Conservation (phyloP, 2,113 vertebrate genomes). For the Electrona antarctica region DNA sequence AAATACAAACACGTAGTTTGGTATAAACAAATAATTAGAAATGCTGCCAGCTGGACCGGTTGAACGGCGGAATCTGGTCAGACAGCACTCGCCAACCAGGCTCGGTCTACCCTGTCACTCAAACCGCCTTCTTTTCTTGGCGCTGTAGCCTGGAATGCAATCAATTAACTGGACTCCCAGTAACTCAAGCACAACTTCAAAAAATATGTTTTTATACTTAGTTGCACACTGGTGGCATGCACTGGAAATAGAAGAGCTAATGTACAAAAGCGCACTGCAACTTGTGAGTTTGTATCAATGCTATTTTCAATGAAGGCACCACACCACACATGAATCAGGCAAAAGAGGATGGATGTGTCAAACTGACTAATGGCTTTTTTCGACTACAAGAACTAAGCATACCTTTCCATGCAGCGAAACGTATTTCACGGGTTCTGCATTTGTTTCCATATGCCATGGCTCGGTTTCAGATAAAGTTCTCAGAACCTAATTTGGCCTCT, state of each 20-base stretch:
- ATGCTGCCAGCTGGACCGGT: conserved; percentile 30
- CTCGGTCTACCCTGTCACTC: conserved; percentile 22
- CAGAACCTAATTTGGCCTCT: too few species aligned
- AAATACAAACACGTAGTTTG: conserved; percentile 47
- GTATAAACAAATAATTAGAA: conserved; percentile 54
- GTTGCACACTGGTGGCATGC: neutral
- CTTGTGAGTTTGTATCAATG: too few species aligned
- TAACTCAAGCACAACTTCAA: neutral
- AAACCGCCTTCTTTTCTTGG: conserved; percentile 8
- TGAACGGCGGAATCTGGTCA: conserved; percentile 12
- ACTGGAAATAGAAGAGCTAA: too few species aligned
- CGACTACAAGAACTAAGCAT: too few species aligned
- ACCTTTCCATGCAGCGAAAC: too few species aligned
- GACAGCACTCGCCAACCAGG: conserved; percentile 18
- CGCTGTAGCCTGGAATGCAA: neutral
- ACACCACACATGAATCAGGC: too few species aligned
- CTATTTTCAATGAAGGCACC: neutral
- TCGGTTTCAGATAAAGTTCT: too few species aligned
- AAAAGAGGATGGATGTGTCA: too few species aligned
- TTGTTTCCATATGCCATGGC: neutral
- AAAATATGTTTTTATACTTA: neutral
- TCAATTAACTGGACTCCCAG: neutral
- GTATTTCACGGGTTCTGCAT: too few species aligned
- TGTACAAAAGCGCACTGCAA: too few species aligned
- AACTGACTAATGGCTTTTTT: too few species aligned